These are phyloP conservation scores for Tetragnatha versicolor DNA, from an alignment of 1,140 invertebrate species.

Conservation along the genomic window DNA sequence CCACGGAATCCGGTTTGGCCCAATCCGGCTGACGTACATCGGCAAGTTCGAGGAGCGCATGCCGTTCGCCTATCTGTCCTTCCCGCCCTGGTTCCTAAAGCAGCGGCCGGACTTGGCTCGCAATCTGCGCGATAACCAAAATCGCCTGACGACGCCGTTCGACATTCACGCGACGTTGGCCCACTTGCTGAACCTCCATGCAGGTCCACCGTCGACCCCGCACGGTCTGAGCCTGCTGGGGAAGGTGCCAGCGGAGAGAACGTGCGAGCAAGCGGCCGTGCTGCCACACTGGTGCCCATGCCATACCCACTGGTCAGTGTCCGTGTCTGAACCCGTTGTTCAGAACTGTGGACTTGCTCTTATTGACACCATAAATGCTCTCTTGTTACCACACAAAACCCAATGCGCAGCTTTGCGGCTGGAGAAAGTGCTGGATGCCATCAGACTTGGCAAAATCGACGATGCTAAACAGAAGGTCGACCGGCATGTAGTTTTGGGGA, in stretches of 20 bases:
- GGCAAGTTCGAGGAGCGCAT: slow-evolving; percentile 71
- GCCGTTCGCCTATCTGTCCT: slow-evolving; percentile 79
- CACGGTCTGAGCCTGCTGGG: slow-evolving; percentile 79
- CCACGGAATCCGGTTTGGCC: slow-evolving; percentile 90
- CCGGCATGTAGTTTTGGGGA: slow-evolving; percentile 60
- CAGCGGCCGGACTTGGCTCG: slow-evolving; percentile 71
- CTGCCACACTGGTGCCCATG: slow-evolving; percentile 66
- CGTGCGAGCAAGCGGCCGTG: slow-evolving; percentile 63
- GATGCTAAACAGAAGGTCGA: slow-evolving; percentile 68
- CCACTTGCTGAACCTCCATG: slow-evolving; percentile 48
- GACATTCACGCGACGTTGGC: slow-evolving; percentile 66
- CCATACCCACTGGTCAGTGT: slow-evolving; percentile 51
- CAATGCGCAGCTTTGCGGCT: slow-evolving; percentile 72
- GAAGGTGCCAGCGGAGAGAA: slow-evolving; percentile 69
- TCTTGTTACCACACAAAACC: slow-evolving; percentile 18
- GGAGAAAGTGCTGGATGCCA: slow-evolving; percentile 72
- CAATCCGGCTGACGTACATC: slow-evolving; percentile 77
- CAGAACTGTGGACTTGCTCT: slow-evolving; percentile 58
- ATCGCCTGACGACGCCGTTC: slow-evolving; percentile 67
- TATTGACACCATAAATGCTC: slow-evolving; percentile 53
- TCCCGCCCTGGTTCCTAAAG: slow-evolving; percentile 76
- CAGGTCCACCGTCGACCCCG: not conserved
- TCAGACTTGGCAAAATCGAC: slow-evolving; percentile 70
- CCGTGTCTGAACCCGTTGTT: slow-evolving; percentile 20
- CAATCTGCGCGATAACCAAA: slow-evolving; percentile 74